Evolutionary conservation across 2,113 vertebrate species (phyloP).

Genomic region (Deroptyus accipitrinus): DNA sequence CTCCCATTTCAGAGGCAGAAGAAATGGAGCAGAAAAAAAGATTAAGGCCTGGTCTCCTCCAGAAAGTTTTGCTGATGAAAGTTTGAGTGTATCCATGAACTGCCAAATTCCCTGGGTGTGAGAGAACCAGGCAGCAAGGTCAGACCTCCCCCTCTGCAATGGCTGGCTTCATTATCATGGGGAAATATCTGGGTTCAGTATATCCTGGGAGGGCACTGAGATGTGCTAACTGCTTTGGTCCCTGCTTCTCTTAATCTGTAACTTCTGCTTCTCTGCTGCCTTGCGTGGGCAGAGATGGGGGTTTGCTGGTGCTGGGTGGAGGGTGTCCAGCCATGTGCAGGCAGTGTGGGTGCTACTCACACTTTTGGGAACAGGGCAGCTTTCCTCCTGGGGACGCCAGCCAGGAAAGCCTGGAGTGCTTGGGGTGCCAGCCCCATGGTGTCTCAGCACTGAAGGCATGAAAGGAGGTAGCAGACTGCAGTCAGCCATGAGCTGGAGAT

Average conservation of each 20-base stretch:
- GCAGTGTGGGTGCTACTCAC: background rate
- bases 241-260: background rate
- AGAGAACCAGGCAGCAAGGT: background rate
- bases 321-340: background rate
- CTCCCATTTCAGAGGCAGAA: background rate
- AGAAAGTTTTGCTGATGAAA: slow-evolving; percentile 1
- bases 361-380: background rate
- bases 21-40: slow-evolving; percentile 49
- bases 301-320: background rate
- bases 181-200: background rate
- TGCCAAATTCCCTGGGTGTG: background rate
- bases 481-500: background rate
- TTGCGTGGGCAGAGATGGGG: background rate
- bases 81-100: background rate
- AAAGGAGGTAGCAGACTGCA: background rate
- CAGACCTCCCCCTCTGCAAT: background rate
- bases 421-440: background rate
- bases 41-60: background rate
- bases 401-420: background rate
- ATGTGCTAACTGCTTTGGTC: background rate
- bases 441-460: background rate
- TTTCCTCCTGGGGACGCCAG: background rate
- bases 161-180: background rate
- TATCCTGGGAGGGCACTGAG: background rate
- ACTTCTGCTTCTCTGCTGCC: fast-evolving